Evolutionary conservation across 2,797 vertebrate species (phyloP).

Genomic region (Anguilla megastoma): DNA sequence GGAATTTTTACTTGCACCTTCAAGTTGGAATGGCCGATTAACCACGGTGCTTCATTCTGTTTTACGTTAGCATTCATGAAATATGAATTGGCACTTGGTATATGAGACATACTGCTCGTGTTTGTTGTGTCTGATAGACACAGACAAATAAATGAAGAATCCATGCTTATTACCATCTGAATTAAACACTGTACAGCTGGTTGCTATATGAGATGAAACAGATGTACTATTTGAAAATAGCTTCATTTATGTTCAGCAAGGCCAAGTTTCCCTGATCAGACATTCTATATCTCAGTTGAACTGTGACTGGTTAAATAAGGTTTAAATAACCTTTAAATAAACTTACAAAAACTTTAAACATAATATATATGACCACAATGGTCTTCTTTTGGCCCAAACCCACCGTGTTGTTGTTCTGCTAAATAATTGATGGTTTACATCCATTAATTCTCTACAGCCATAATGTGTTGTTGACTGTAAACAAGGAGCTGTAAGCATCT

Average conservation of each 20-base stretch:
- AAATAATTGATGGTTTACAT: not conserved
- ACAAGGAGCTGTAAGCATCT: not conserved
- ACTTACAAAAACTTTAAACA: no score
- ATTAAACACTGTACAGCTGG: not conserved
- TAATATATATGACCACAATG: not conserved
- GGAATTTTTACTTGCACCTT: not conserved
- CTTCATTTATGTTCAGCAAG: not conserved
- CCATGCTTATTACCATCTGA: not conserved
- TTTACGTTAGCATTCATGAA: not conserved
- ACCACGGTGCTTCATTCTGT: not conserved
- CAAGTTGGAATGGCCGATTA: not conserved
- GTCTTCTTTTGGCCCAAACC: not conserved
- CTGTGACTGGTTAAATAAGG: no score
- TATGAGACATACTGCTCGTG: not conserved
- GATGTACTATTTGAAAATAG: not conserved
- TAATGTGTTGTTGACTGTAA: not conserved
- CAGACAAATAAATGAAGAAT: not conserved
- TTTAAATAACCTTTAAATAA: no score
- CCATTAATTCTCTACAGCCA: not conserved
- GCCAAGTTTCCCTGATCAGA: no score
- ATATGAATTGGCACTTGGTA: not conserved
- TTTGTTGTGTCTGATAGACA: not conserved
- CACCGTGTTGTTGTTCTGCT: not conserved
- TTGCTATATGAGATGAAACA: not conserved
- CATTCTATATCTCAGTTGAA: no score